A percentile compares a stretch with the other conserved stretches of the same genome.
Conservation (phyloP, 2,797 vertebrate species). For the Scyliorhinus canicula region DNA sequence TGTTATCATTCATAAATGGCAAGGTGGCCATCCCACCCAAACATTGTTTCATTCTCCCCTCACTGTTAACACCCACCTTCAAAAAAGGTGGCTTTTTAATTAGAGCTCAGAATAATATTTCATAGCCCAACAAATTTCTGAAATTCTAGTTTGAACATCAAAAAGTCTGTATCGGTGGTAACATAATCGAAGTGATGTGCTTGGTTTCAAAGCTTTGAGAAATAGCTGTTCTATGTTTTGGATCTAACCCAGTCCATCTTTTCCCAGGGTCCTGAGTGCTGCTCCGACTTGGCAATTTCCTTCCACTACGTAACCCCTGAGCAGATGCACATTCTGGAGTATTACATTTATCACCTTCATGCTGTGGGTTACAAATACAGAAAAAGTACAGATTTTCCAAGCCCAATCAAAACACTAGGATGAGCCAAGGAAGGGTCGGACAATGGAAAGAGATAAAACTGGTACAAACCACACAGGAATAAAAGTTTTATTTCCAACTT, state of each 20-base stretch:
- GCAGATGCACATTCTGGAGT: slow-evolving; percentile 36
- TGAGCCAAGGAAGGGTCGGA: background rate
- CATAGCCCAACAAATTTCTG: background rate
- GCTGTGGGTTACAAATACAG: slow-evolving; percentile 29
- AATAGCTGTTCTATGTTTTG: background rate
- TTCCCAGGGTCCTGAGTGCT: slow-evolving; percentile 40
- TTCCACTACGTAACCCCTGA: slow-evolving; percentile 38
- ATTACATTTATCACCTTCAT: slow-evolving; percentile 33
- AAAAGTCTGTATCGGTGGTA: background rate
- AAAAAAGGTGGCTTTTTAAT: background rate
- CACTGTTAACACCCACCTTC: background rate
- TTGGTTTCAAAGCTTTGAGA: background rate
- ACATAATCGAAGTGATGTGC: background rate
- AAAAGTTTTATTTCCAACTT: background rate
- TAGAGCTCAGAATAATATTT: background rate
- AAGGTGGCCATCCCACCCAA: background rate
- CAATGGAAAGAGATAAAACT: background rate
- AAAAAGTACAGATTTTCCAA: slow-evolving; percentile 17
- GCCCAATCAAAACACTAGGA: background rate
- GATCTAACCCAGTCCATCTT: background rate
- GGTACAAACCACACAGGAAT: background rate
- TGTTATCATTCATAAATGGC: background rate
- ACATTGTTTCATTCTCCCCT: background rate
- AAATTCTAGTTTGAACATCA: background rate
- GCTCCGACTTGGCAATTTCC: slow-evolving; percentile 40